Conservation (phyloP, 1,140 invertebrate genomes). For the Heliconius congener region DNA sequence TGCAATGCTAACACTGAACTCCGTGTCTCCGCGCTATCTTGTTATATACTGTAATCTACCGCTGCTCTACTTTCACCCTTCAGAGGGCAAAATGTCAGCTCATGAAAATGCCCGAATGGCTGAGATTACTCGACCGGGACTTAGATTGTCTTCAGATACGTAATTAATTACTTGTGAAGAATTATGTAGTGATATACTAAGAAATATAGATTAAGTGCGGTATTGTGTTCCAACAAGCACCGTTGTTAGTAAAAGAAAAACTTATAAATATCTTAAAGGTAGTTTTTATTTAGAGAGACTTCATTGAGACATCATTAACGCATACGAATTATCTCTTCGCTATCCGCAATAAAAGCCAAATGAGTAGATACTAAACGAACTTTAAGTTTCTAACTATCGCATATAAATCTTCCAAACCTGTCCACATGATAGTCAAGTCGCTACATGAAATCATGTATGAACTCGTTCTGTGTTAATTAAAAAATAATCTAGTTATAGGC, state of each 20-base stretch:
- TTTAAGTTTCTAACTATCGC: background rate
- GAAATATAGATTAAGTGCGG: too few relatives aligned
- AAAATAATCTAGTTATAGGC: conserved; percentile 21
- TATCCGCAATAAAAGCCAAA: background rate
- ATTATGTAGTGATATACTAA: too few relatives aligned
- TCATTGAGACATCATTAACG: background rate
- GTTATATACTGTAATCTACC: background rate
- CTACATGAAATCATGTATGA: background rate
- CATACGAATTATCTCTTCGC: background rate
- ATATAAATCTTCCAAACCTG: conserved; percentile 9
- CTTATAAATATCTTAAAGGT: background rate
- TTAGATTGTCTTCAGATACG: too few relatives aligned
- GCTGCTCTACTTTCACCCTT: background rate
- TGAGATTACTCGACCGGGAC: background rate
- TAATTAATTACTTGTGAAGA: too few relatives aligned
- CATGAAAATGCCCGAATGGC: background rate
- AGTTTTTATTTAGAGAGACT: background rate
- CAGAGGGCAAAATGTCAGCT: background rate
- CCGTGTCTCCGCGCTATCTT: background rate
- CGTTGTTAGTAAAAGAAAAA: background rate
- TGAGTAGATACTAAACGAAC: conserved; percentile 2
- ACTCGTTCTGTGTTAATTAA: conserved; percentile 21
- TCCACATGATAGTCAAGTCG: background rate
- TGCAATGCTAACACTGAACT: background rate
- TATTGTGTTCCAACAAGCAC: too few relatives aligned